phyloP scores from a whole-genome alignment of 2,888 invertebrate species.

The Orchesellides sinensis region DNA sequence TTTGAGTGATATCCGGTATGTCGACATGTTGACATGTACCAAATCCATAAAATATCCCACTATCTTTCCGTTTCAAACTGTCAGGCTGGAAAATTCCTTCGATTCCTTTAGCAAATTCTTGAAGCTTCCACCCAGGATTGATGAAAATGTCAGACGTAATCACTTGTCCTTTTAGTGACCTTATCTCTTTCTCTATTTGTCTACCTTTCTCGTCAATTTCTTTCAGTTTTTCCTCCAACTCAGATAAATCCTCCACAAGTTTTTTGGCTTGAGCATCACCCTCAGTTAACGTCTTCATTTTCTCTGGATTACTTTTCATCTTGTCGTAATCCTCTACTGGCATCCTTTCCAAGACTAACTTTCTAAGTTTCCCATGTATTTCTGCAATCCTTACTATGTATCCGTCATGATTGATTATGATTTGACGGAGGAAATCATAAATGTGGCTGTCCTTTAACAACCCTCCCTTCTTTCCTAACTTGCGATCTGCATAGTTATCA shows the following conservation, averaged over 20 bases:
- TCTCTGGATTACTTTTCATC: not conserved
- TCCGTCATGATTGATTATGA: too few relatives aligned
- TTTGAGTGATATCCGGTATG: not conserved
- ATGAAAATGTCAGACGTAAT: slow-evolving; percentile 4
- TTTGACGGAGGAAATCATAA: too few relatives aligned
- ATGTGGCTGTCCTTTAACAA: too few relatives aligned
- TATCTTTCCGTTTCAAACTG: not conserved
- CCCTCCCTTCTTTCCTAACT: not conserved
- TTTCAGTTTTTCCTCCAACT: not conserved
- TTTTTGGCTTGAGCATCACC: not conserved
- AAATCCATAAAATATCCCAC: slow-evolving; percentile 19
- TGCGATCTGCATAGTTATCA: not conserved
- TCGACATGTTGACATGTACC: slow-evolving; percentile 11
- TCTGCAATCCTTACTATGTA: too few relatives aligned
- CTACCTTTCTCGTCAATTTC: not conserved
- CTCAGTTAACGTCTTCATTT: not conserved
- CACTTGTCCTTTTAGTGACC: not conserved
- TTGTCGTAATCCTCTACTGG: too few relatives aligned
- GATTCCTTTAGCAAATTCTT: not conserved
- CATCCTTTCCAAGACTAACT: too few relatives aligned
- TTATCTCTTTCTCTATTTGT: not conserved
- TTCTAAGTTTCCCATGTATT: too few relatives aligned
- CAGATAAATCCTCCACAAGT: not conserved
- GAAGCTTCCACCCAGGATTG: slow-evolving; percentile 32
- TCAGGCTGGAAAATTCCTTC: not conserved